Evolutionary conservation across 30 jellyfish, hydroid and myxozoan species (phyloP).

Genomic region (Hydractinia symbiolongicarpus): DNA sequence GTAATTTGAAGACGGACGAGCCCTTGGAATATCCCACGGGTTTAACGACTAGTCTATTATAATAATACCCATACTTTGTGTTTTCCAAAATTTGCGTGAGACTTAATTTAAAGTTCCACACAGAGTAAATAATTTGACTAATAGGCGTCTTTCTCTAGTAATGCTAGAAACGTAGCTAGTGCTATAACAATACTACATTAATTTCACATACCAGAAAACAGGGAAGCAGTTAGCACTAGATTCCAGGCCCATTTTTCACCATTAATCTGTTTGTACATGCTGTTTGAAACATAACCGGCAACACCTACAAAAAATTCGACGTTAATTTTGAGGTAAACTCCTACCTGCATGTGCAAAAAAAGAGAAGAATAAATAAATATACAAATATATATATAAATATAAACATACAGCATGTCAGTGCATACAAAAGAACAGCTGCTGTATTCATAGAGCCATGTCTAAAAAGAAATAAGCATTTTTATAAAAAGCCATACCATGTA

Average conservation of each 20-base stretch:
- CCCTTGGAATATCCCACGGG: no score
- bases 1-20: no score
- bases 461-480: background rate
- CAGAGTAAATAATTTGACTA: no score
- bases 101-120: no score
- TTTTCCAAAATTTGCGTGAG: no score
- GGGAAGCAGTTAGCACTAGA: conserved; percentile 86
- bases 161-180: no score
- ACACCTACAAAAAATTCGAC: conserved; percentile 37
- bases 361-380: background rate
- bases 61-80: no score
- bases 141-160: no score
- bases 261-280: conserved; percentile 79
- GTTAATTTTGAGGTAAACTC: background rate
- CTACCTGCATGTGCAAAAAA: no score
- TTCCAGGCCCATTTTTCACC: conserved; percentile 99
- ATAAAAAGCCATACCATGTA: background rate
- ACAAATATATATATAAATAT: no score
- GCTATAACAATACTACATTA: no score
- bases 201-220: conserved; percentile 60
- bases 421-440: conserved; percentile 93
- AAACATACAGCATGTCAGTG: conserved; percentile 88
- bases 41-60: no score
- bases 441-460: conserved; percentile 98
- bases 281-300: conserved; percentile 91